These are phyloP conservation scores for Anaspis maculata DNA, from an alignment of 2,888 invertebrate genomes.

Conservation along the genomic window DNA sequence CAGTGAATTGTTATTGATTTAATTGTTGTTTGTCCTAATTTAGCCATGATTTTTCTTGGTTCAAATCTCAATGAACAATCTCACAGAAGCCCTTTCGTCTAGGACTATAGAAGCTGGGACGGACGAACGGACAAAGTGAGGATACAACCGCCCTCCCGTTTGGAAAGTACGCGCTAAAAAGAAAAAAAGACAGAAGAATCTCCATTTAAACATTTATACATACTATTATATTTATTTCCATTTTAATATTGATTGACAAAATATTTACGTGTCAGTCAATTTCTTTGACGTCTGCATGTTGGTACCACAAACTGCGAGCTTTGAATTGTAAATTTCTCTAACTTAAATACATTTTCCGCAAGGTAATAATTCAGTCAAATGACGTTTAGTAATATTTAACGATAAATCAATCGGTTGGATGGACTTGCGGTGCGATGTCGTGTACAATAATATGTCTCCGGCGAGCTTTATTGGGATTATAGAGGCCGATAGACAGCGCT, in stretches of 20 bases:
- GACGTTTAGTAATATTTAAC: conserved; percentile 15
- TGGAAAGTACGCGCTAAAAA: too few species aligned
- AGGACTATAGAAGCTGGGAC: too few species aligned
- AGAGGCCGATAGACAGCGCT: conserved; percentile 15
- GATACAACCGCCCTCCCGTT: too few species aligned
- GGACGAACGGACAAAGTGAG: too few species aligned
- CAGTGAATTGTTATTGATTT: too few species aligned
- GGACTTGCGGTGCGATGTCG: conserved; percentile 9
- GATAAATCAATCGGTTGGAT: conserved; percentile 14
- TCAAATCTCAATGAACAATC: too few species aligned
- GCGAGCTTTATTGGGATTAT: conserved; percentile 17
- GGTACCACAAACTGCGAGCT: conserved; percentile 5
- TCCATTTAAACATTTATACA: conserved; percentile 7
- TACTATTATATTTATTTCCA: conserved; percentile 7
- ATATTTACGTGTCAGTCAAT: conserved; percentile 4
- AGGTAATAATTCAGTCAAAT: conserved; percentile 13
- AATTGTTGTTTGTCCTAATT: too few species aligned
- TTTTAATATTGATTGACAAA: conserved; percentile 7
- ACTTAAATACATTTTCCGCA: conserved; percentile 9
- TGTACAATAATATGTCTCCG: conserved; percentile 15
- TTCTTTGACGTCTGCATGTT: conserved; percentile 5
- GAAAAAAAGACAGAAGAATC: too few species aligned
- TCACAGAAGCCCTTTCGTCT: too few species aligned
- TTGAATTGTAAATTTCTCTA: too few species aligned
- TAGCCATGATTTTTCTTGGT: too few species aligned